Evolutionary conservation across 2,888 invertebrate species (phyloP), one percentile per base, ranked within the genome.

Genomic region (Plebejus anna): DNA sequence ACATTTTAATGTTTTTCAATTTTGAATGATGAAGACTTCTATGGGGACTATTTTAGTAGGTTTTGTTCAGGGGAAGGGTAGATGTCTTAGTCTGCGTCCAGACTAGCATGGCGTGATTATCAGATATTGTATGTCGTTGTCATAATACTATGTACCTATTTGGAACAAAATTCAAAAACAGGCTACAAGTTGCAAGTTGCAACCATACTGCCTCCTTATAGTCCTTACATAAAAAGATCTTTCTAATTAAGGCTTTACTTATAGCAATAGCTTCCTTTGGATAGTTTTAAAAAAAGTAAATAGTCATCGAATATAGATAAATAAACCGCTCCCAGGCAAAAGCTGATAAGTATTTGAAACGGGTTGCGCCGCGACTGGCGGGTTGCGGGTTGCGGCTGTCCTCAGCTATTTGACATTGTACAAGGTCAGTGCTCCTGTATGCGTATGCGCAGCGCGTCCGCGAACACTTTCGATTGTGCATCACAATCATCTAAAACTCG

Each of bases 381-480:
- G 36, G 66, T 36, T 66, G 32, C 32, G 32, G 32, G 32, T 32
- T 32, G 32, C 80, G 81, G 79, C 80, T 80, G 81, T 80, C 86
- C 89, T 89, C 89, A 92, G 88, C 91, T 89, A 92, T 94, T 92
- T 92, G 93, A 92, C 93, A 93, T 94, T 93, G 93, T 86, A 90
- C 91, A 94, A 94, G 93, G 93, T 92, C 91, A 92, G 91, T 92
- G 91, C 87, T 90, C 92, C 91, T 92, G 90, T 66, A 90, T 92
- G 89, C 89, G 92, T 90, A 91, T 88, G 91, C 91, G 91, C 90
- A 91, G 90, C 90, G 90, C 82, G 79, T 77, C 71, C 76, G 76
- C 73, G 1, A 16, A 82, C 89, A 91, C 92, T 92, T 92, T 92
- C 91, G 89, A 91, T 92, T 91, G 87, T 83, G 87, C 86, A 85